Evolutionary conservation across 1,140 invertebrate species (phyloP), one percentile per base, ranked within the genome.

Genomic region (Andricus grossulariae): DNA sequence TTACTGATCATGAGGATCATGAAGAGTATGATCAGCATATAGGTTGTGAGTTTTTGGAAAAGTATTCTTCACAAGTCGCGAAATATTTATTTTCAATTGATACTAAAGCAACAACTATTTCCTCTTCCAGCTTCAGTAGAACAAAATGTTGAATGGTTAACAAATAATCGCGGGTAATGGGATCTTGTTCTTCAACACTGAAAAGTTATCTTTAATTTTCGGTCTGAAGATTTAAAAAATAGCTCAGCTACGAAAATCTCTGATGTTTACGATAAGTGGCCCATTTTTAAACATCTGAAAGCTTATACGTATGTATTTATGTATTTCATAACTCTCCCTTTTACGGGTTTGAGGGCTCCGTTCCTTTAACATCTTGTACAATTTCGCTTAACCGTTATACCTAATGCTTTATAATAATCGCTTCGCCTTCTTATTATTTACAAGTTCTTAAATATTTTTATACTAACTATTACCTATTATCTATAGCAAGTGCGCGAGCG

Each of bases 101-200:
- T 4, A 39, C 39, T 39, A 10, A 0, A 39, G 39, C 39, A 39
- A 5, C 39, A 7, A 7, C 39, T 39, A 10, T 4, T 52, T 52
- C 4, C 11, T 15, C 3, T 51, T 51, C 10, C 16, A 51, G 50
- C 16, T 3, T 51, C 50, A 51, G 45, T 39, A n/a, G 50, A 73
- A 51, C 39, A 66, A 55, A 74, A 18, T 72, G 32, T 73, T 39
- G 25, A 70, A n/a, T 78, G 72, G 76, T 39, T 78, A 32, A 51
- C 71, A 25, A 49, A 32, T 70, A 12, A 74, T 52, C 32, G 32
- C n/a, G 57, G 21, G 7, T 72, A 72, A 13, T 78, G 50, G 72
- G 76, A 74, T 13, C 21, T 66, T 7, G 57, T 66, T 18, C 12
- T 60, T 45, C 21, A 71, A 52, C 32, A 78, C 66, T 78, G 72